Conservation (phyloP, 2,888 invertebrate species). For the Tubiluchus corallicola region DNA sequence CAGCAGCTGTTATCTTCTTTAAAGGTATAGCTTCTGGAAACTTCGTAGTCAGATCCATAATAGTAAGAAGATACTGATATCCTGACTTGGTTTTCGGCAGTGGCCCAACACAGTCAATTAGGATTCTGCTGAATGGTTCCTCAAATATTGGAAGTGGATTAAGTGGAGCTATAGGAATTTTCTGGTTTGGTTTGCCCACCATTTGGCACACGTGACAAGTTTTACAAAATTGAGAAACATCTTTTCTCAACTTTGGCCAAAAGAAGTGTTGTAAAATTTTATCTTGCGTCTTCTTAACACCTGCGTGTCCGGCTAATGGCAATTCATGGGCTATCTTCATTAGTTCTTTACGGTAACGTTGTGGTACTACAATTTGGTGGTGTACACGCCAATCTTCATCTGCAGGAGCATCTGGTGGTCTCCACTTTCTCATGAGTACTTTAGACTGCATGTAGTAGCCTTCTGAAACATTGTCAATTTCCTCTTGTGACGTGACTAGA, state of each 20-base stretch:
- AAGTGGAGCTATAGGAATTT: conserved; percentile 10
- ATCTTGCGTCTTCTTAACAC: conserved; percentile 11
- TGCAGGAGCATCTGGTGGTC: conserved; percentile 10
- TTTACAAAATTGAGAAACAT: conserved; percentile 10
- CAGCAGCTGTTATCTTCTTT: conserved; percentile 13
- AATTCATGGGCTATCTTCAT: conserved; percentile 12
- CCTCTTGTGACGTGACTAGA: not conserved
- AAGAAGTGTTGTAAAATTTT: conserved; percentile 11
- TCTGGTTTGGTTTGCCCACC: conserved; percentile 11
- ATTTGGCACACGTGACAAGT: conserved; percentile 12
- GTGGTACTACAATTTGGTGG: conserved; percentile 7
- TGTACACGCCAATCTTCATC: conserved; percentile 7
- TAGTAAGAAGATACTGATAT: conserved; percentile 13
- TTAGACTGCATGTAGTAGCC: not conserved
- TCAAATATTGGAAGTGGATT: conserved; percentile 11
- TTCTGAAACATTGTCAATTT: not conserved
- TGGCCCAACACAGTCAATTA: conserved; percentile 14
- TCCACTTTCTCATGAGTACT: conserved; percentile 13
- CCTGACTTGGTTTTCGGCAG: conserved; percentile 11
- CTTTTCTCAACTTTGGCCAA: conserved; percentile 11
- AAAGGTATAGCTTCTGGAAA: conserved; percentile 16
- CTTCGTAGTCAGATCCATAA: conserved; percentile 12
- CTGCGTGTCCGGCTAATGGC: conserved; percentile 12
- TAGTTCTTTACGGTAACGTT: conserved; percentile 8
- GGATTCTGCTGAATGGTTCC: conserved; percentile 12